phyloP scores from a whole-genome alignment of 2,113 vertebrate species.

The Pholis gunnellus region DNA sequence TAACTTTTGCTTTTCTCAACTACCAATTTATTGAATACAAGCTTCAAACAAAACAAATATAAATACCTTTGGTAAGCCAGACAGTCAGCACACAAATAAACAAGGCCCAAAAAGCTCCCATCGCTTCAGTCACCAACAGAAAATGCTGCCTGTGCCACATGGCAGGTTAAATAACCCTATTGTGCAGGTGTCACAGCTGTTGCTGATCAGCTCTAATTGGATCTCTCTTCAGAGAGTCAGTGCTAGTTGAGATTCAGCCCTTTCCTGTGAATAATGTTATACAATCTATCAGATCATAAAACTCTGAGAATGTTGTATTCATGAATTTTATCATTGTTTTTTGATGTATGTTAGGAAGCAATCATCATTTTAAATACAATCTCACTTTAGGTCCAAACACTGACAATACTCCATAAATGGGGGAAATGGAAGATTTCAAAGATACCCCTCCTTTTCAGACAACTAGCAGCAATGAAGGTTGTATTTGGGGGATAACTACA shows the following conservation, averaged over 20 bases:
- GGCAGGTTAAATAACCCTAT: background rate
- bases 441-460: background rate
- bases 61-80: conserved; percentile 38
- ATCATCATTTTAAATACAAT: background rate
- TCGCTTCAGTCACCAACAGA: background rate
- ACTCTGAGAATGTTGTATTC: too few species aligned
- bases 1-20: too few species aligned
- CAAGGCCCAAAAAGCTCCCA: background rate
- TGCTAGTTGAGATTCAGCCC: background rate
- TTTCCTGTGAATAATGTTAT: background rate
- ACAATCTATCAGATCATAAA: background rate
- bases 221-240: background rate
- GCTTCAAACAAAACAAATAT: too few species aligned
- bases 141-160: accelerated
- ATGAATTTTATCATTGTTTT: too few species aligned
- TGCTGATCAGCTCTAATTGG: conserved; percentile 11
- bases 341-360: background rate
- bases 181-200: conserved; percentile 25
- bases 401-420: too few species aligned
- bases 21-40: background rate
- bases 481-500: background rate
- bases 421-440: too few species aligned
- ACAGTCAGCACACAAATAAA: background rate
- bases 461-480: background rate
- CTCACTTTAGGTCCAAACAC: background rate